Evolutionary conservation across 2,888 invertebrate genomes (phyloP), one percentile per base, ranked within the genome.

Genomic region (Pollenia griseotomentosa): DNA sequence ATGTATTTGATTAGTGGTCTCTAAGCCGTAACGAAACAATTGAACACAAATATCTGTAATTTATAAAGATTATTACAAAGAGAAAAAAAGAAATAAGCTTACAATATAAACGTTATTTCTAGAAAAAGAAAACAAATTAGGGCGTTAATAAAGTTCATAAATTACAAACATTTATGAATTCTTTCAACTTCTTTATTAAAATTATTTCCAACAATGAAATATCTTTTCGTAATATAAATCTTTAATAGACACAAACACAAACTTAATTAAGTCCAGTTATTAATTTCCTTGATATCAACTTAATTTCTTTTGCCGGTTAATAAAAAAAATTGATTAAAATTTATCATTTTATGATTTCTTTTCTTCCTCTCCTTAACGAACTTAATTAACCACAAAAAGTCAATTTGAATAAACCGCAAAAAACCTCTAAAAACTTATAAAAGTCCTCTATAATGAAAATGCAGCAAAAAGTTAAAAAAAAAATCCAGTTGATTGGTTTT

Each of bases 11-110:
- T 83, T 83, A 83, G 75, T 65, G 57, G 74, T 74, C 82, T 74
- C 23, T 55, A 83, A 78, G 53, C 55, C 61, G 11, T 48, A 65
- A 71, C 55, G 70, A 77, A 63, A 83, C 71, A 63, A 70, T 71
- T 77, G 48, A 63, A 70, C 16, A n/a, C 48, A 83, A 74, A 66
- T 74, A 51, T 19, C 77, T 83, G 40, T 83, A 70, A 71, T 83
- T 77, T 83, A 77, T 77, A 48, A 82, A 75, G 68, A 83, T 83
- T 83, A 83, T 83, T 83, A 83, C 75, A 46, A 44, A 83, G 75
- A 53, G 40, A 51, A 78, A 78, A 81, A 61, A 16, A 19, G 46
- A 44, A 46, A 19, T 33, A 46, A 55, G 33, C 65, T 63, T n/a
- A 63, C n/a, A 48, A 51, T 44, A 63, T 80, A 53, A 19, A 9